A percentile compares a stretch with the other conserved stretches of the same genome.
These are phyloP conservation scores for Sebastes schlegelii DNA, from an alignment of 2,113 vertebrate genomes.

Conservation along the genomic window DNA sequence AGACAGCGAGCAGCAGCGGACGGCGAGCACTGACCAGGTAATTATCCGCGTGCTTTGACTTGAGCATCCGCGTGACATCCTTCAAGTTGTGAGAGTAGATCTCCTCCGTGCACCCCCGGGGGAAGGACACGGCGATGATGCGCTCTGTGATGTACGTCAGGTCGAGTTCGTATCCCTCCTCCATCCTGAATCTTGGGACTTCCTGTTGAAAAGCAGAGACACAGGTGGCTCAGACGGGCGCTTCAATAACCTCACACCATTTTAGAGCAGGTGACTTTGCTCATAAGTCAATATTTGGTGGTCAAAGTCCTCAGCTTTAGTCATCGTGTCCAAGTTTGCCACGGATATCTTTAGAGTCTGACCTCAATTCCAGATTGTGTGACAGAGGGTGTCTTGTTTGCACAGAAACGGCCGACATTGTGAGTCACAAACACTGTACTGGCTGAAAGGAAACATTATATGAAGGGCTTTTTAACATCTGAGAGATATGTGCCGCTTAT, in stretches of 20 bases:
- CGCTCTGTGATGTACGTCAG: constrained; percentile 96
- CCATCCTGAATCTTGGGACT: constrained; percentile 83
- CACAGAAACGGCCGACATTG: constrained; percentile 40
- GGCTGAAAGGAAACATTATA: constrained; percentile 4
- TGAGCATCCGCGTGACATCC: constrained; percentile 95
- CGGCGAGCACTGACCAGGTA: constrained; percentile 89
- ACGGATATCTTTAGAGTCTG: constrained; percentile 49
- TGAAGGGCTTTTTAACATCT: constrained; percentile 4
- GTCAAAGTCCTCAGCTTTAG: constrained; percentile 73
- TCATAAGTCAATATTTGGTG: constrained; percentile 73
- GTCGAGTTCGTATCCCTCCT: constrained; percentile 93
- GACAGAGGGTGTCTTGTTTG: constrained; percentile 63
- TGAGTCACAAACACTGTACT: constrained; percentile 31
- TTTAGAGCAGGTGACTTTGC: constrained; percentile 39
- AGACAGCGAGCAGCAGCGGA: not conserved
- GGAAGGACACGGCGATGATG: constrained; percentile 95
- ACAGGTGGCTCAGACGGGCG: not conserved
- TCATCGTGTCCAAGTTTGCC: constrained; percentile 55
- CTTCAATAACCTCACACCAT: constrained; percentile 23
- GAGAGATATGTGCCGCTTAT: constrained; percentile 47
- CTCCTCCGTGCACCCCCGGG: constrained; percentile 90
- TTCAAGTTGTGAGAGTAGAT: constrained; percentile 90
- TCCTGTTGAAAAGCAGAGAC: constrained; percentile 52
- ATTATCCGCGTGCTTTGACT: constrained; percentile 96
- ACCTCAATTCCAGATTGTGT: constrained; percentile 48